Conservation (phyloP, 2,113 vertebrate genomes). For the Ceuthmochares aereus region DNA sequence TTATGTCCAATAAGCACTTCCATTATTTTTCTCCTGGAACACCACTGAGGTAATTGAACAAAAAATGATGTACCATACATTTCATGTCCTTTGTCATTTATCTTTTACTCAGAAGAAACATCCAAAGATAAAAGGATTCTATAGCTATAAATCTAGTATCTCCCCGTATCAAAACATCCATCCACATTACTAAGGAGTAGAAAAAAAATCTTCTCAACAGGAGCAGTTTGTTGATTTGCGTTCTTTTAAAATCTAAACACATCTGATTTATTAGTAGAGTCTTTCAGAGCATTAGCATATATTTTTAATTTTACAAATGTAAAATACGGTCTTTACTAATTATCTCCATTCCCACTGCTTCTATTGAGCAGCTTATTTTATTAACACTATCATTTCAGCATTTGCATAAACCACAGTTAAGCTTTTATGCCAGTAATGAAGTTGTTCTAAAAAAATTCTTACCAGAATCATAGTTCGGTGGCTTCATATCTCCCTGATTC, state of each 20-base stretch:
- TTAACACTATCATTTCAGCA: neutral
- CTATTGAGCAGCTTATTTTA: neutral
- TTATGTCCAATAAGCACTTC: neutral
- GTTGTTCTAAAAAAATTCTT: conserved; percentile 66
- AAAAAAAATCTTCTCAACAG: neutral
- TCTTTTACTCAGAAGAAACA: neutral
- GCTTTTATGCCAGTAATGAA: neutral
- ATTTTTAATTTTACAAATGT: neutral
- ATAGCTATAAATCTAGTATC: neutral
- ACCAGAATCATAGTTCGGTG: conserved; percentile 98
- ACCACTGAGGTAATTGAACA: neutral
- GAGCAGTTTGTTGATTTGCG: neutral
- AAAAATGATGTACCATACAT: neutral
- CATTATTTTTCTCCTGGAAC: neutral
- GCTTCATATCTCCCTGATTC: conserved; percentile 98
- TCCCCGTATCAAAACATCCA: neutral
- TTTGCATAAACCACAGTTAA: neutral
- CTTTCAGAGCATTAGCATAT: neutral
- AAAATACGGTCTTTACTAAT: neutral
- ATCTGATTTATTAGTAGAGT: neutral
- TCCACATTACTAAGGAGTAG: neutral
- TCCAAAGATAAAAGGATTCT: neutral
- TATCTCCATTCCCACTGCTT: neutral
- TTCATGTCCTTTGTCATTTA: neutral
- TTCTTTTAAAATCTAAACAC: neutral